Evolutionary conservation across 1,140 invertebrate species (phyloP), one percentile per base, ranked within the genome.

Genomic region (Aphaenogaster floridana): DNA sequence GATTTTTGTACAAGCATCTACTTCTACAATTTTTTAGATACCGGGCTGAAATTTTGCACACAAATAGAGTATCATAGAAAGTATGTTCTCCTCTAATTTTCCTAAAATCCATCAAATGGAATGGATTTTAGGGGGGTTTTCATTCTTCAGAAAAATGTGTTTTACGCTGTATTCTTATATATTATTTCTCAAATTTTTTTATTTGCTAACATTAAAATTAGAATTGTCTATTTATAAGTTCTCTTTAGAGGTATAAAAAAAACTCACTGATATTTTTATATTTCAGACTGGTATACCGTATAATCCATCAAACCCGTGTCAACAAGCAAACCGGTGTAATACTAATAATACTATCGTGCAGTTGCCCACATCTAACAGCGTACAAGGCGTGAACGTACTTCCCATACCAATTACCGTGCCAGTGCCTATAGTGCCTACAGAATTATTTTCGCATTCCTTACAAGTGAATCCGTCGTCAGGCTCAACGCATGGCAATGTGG

Each of bases 271-370:
- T 5, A 88, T 69, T 89, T 69, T 89, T 64, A 39, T 21, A 15
- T 89, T 91, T 42, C 74, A 95, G 94, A 88, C 94, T 28, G 87
- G 93, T 39, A 92, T 95, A 57, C 90, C 94, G 1, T 95, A 95
- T 85, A 94, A 94, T 83, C 39, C 91, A 1, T 63, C 88, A 17
- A 95, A 93, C 83, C 88, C 92, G 7, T 94, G 93, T 42, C 92
- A 93, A 61, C 86, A 88, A 17, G 45, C 86, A 3, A 91, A 77
- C 1, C 86, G 89, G 15, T 94, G 93, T 83, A 93, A 94, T 9
- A 94, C 80, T 0, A 90, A 93, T 83, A 95, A 93, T 83, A 87
- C 94, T 9, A 93, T 93, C 7, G 89, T 90, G 13, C 92, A 91
- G 34, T 72, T 93, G 0, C 77, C 93, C 7, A 89, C 92, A 15